Evolutionary conservation across 2,797 vertebrate species (phyloP), one percentile per base, ranked within the genome.

Genomic region (Anas bernieri): DNA sequence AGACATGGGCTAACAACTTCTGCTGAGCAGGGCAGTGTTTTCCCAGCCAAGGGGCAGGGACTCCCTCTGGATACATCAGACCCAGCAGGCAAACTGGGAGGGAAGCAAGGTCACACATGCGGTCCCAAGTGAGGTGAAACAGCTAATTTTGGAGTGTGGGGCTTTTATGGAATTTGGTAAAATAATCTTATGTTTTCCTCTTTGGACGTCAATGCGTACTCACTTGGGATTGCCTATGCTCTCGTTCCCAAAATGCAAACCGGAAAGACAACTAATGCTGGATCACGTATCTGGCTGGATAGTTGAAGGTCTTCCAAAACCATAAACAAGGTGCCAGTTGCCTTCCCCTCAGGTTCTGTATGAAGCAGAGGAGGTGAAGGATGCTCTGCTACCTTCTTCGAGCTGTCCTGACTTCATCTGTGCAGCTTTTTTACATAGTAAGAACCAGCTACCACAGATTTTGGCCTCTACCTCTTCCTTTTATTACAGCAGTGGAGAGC

Each of bases 221-320:
- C 54, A 23, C 59, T 83, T 46, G 23, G 25, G 26, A 96, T 43
- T 84, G 48, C 84, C 17, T 31, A 9, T 20, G 18, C 33, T 92
- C 46, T 80, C 62, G 50, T 12, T 28, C 30, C 35, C 33, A 52
- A 67, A 70, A 41, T 7, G 56, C 1, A 5, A 75, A 56, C 25
- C 26, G 6, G 45, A 66, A 55, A 48, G n/a, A 80, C 55, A 56
- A 76, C 59, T 90, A 50, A 58, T 45, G 37, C 76, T 28, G 43
- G 31, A 80, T 69, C 21, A 5, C 69, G 58, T 76, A 84, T 83
- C 88, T 91, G 82, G 54, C 41, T 63, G 86, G 75, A 87, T 83
- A 77, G 64, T 17, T 46, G 28, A 92, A 73, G 30, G 79, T 85
- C 50, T 93, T 93, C 62, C 59, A 81, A 63, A 80, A 73, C 0